A percentile compares a stretch with the other conserved stretches of the same genome.
Evolutionary conservation across 2,888 invertebrate species (phyloP).

Genomic region (Acleris literana): DNA sequence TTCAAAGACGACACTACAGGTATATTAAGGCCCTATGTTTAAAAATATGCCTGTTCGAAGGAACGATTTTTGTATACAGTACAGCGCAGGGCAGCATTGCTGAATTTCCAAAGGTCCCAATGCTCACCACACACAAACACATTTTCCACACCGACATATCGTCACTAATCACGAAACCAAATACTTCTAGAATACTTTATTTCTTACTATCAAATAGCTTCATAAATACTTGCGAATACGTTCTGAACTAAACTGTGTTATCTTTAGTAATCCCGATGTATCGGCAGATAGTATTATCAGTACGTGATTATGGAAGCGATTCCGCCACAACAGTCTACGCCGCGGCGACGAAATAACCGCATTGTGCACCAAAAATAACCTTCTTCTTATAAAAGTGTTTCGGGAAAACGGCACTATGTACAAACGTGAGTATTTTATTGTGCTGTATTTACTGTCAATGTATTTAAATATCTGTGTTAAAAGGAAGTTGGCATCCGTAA

Average conservation of each 20-base stretch:
- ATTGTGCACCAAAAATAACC: conserved; percentile 12
- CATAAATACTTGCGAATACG: background rate
- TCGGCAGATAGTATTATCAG: conserved; percentile 25
- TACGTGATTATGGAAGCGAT: conserved; percentile 10
- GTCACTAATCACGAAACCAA: too few relatives aligned
- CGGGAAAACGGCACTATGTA: conserved; percentile 16
- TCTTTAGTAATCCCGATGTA: conserved; percentile 24
- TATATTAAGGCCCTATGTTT: too few relatives aligned
- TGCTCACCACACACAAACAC: too few relatives aligned
- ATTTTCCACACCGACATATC: too few relatives aligned
- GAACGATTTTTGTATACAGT: too few relatives aligned
- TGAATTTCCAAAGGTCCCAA: too few relatives aligned
- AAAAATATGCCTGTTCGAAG: too few relatives aligned
- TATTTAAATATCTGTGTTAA: background rate
- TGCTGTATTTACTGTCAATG: background rate
- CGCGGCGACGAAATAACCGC: background rate
- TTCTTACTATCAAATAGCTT: too few relatives aligned
- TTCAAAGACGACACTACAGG: too few relatives aligned
- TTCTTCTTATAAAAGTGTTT: conserved; percentile 9
- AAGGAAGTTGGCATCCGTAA: too few relatives aligned
- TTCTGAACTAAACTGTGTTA: conserved; percentile 10
- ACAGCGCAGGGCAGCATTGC: too few relatives aligned
- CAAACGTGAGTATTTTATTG: conserved; percentile 26
- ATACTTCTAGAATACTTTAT: too few relatives aligned
- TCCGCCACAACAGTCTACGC: conserved; percentile 1